phyloP scores from a whole-genome alignment of 2,113 vertebrate species.

The Dicaeum eximium region DNA sequence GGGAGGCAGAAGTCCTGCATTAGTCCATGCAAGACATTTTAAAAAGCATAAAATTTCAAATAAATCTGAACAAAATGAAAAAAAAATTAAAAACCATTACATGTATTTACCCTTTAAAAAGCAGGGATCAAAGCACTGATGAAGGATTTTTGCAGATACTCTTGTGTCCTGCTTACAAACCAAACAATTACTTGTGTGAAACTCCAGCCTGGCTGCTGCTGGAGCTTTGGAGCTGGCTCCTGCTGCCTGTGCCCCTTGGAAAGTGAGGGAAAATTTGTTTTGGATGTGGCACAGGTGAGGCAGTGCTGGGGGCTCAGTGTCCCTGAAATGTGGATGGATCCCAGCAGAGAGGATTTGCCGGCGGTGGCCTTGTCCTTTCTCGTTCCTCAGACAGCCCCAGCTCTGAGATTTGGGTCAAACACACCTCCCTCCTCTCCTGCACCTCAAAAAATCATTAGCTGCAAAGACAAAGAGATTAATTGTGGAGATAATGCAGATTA shows the following conservation, averaged over 20 bases:
- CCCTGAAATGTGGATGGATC: background rate
- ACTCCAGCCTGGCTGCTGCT: background rate
- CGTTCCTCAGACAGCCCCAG: background rate
- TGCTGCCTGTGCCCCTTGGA: background rate
- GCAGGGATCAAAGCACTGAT: background rate
- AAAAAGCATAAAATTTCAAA: background rate
- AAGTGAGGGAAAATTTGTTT: background rate
- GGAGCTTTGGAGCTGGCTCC: background rate
- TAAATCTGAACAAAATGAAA: background rate
- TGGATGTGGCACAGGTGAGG: background rate
- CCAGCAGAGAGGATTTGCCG: background rate
- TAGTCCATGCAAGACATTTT: background rate
- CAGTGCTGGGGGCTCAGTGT: background rate
- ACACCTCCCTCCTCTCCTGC: background rate
- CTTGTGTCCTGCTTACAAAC: background rate
- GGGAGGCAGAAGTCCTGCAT: background rate
- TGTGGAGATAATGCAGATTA: conserved; percentile 3
- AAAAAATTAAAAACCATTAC: too few relatives aligned
- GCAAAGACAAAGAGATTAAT: conserved; percentile 34
- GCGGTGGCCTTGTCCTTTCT: background rate
- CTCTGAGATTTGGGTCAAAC: background rate
- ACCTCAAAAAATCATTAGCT: conserved; percentile 29
- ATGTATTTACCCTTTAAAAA: background rate
- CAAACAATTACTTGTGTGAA: background rate
- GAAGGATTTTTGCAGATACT: background rate